These are phyloP conservation scores for Tetramorium bicarinatum DNA, from an alignment of 2,888 invertebrate species.

Conservation along the genomic window DNA sequence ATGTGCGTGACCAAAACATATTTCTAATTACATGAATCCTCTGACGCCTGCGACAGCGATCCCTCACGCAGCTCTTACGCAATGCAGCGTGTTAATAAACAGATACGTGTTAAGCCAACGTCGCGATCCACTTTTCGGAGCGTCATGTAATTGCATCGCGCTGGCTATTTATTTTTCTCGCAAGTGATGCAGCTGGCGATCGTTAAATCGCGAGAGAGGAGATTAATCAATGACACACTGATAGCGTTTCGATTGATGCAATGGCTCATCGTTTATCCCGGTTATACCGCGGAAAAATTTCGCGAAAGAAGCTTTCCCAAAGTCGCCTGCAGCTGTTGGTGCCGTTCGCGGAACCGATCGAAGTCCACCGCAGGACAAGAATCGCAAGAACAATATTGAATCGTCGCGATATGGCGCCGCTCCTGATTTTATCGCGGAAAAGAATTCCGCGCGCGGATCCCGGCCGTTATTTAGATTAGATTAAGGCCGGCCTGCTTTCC, in stretches of 20 bases:
- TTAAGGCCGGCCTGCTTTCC: conserved; percentile 1
- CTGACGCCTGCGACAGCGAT: not conserved
- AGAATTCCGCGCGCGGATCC: not conserved
- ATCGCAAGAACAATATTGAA: not conserved
- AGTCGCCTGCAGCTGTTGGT: conserved; percentile 17
- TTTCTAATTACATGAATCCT: not conserved
- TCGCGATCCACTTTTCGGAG: not conserved
- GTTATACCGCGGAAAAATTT: not conserved
- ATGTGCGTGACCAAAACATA: conserved; percentile 5
- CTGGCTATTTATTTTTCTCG: not conserved
- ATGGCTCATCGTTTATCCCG: not conserved
- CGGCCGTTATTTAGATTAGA: not conserved
- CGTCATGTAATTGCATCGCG: conserved; percentile 14
- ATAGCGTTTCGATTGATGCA: not conserved
- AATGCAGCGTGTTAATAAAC: conserved; percentile 35
- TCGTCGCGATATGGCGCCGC: not conserved
- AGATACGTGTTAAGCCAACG: not conserved
- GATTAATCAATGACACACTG: not conserved
- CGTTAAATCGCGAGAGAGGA: not conserved
- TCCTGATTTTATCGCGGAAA: not conserved
- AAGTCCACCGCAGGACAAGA: not conserved
- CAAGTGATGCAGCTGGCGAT: conserved; percentile 2
- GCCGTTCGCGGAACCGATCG: conserved; percentile 12
- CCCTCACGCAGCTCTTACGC: conserved; percentile 10
- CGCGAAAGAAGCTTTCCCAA: not conserved